Evolutionary conservation across 2,113 vertebrate genomes (phyloP).

Genomic region (Paramormyrops kingsleyae): DNA sequence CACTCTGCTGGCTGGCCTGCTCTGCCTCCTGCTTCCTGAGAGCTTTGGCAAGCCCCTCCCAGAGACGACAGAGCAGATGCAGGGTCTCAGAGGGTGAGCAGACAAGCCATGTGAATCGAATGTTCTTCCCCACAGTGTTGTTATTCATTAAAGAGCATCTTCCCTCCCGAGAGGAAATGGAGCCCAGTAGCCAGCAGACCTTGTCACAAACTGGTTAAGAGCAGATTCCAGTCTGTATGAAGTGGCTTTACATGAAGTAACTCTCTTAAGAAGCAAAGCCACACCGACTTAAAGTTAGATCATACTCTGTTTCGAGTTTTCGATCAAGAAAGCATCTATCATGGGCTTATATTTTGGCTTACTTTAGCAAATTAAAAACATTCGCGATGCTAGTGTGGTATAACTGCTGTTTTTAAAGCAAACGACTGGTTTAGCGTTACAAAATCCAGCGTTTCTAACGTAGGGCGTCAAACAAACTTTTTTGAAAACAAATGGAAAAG

Average conservation of each 20-base stretch:
- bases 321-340: background rate
- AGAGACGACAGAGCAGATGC: slow-evolving; percentile 74
- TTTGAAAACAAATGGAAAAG: background rate
- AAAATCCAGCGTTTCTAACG: background rate
- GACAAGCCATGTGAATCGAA: background rate
- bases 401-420: background rate
- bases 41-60: slow-evolving; percentile 62
- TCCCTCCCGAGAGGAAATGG: background rate
- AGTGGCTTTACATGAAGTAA: background rate
- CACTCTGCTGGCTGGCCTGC: slow-evolving; percentile 63
- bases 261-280: background rate
- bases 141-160: background rate
- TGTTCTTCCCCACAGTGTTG: background rate
- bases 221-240: background rate
- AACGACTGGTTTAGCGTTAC: background rate
- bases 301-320: background rate
- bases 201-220: background rate
- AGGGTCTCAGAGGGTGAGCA: slow-evolving; percentile 67
- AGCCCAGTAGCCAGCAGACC: background rate
- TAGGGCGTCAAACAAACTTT: background rate
- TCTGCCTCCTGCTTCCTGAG: slow-evolving; percentile 74
- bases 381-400: background rate
- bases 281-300: background rate
- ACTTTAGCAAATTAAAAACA: background rate
- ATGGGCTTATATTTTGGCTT: background rate